Evolutionary conservation across 92 coral and sea anemone species (phyloP).

Genomic region (Parazoanthus atlanticus): DNA sequence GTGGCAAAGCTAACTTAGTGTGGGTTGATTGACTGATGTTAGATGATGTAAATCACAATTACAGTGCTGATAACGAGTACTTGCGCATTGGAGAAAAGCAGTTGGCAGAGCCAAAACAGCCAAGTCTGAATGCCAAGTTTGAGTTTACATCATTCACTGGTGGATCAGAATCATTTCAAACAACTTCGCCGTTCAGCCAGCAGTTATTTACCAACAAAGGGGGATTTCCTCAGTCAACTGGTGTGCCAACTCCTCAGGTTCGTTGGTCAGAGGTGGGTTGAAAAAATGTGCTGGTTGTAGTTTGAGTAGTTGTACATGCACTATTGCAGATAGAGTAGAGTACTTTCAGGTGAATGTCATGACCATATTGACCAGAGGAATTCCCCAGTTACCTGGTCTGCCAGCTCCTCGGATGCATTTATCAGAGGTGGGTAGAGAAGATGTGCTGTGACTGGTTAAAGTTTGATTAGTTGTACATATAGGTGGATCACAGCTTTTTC

Average conservation of each 20-base stretch:
- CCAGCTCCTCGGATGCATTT: too few relatives aligned
- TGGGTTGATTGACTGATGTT: too few relatives aligned
- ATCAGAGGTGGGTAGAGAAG: background rate
- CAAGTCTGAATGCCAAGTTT: background rate
- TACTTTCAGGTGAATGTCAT: too few relatives aligned
- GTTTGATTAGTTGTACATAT: too few relatives aligned
- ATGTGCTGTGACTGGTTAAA: background rate
- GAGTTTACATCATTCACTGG: background rate
- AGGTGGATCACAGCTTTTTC: background rate
- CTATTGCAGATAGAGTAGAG: background rate
- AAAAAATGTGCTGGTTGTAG: background rate
- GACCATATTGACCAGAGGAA: background rate
- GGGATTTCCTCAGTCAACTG: background rate
- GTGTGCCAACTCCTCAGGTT: background rate
- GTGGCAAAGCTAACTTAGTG: too few relatives aligned
- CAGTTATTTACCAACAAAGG: background rate
- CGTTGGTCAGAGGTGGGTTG: conserved; percentile 1
- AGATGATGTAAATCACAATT: too few relatives aligned
- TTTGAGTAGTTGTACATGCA: too few relatives aligned
- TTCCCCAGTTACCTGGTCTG: background rate
- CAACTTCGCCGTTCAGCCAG: background rate
- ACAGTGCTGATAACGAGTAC: background rate
- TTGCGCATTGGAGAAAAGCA: background rate
- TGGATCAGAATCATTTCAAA: background rate
- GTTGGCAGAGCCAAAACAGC: background rate